Evolutionary conservation across 92 coral and sea anemone genomes (phyloP), one percentile per base, ranked within the genome.

Genomic region (Epizoanthus fatuus): DNA sequence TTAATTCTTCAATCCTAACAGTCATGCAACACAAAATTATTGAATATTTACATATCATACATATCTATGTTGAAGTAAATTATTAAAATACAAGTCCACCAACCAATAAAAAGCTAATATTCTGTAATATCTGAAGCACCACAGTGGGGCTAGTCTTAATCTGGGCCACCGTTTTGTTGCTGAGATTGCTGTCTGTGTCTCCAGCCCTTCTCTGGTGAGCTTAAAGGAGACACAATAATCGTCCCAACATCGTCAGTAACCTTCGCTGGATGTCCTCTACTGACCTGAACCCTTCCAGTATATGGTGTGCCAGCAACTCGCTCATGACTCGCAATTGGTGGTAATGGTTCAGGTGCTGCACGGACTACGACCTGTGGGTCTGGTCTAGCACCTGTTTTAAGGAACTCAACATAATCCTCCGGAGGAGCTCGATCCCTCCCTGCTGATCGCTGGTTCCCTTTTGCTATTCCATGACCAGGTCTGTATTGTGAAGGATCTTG

Each of bases 201-300:
- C 99, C 99, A 97, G 35, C 98, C 98, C 78, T 97, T 97, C 86
- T 97, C 99, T 5, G 99, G 99, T 53, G 99, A 97, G 59, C 98
- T 94, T 20, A 97, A 79, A 8, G 99, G 99, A 7, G 99, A 95
- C 51, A 97, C 96, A 68, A 97, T 89, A 17, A 97, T 91, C 68
- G 91, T 95, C 35, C 98, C 96, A 51, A 95, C 93, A 57, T 97
- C 99, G 56, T 97, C 99, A 25, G 92, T 40, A 7, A 90, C 72
- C 3, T 74, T 76, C 11, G 94, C 63, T 17, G 74, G 81, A 57
- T 94, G 95, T 16, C 91, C 88, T 22, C 91, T 79, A 6, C 86
- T 81, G 68, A 92, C 72, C 66, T 88, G 97, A 7, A 94, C 93
- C 59, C 93, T 92, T 63, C 96, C 95, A 71, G 91, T 81, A 70